Evolutionary conservation across 2,113 vertebrate species (phyloP).

Genomic region (Australoheros scitulus): DNA sequence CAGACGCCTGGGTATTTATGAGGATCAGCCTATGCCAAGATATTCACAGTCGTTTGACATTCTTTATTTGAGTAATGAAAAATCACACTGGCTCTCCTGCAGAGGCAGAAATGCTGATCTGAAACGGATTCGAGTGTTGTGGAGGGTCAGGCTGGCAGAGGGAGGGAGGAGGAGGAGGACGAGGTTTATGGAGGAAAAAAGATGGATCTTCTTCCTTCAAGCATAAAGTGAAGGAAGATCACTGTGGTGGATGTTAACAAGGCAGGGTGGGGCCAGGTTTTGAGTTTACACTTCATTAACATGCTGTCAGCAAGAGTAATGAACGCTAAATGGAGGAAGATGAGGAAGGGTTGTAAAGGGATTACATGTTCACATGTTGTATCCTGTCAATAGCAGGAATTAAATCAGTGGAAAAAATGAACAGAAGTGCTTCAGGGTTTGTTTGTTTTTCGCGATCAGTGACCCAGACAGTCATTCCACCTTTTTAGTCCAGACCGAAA

Average conservation of each 20-base stretch:
- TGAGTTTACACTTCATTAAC: slow-evolving; percentile 29
- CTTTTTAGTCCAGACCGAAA: not conserved
- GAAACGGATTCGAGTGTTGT: slow-evolving; percentile 10
- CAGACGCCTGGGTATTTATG: slow-evolving; percentile 52
- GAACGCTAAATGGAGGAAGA: not conserved
- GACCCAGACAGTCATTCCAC: not conserved
- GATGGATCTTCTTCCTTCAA: not conserved
- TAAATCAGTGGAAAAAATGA: not conserved
- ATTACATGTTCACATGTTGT: slow-evolving; percentile 1
- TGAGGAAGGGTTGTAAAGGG: not conserved
- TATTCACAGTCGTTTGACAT: slow-evolving; percentile 44
- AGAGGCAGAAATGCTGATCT: not conserved
- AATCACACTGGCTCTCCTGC: not conserved
- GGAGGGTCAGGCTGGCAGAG: slow-evolving; percentile 16
- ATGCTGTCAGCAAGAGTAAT: not conserved
- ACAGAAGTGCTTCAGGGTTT: not conserved
- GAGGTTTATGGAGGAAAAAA: not conserved
- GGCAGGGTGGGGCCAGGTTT: slow-evolving; percentile 43
- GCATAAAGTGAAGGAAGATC: not conserved
- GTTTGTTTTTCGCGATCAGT: not conserved
- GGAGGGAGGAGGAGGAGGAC: not conserved
- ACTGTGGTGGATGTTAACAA: slow-evolving; percentile 22
- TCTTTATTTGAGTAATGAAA: slow-evolving; percentile 56
- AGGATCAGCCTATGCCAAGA: slow-evolving; percentile 24
- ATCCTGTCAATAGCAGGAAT: not conserved